Percentiles rank a stretch among this genome's conserved stretches.
Conservation (phyloP, 2,113 vertebrate genomes). For the Probosciger aterrimus region DNA sequence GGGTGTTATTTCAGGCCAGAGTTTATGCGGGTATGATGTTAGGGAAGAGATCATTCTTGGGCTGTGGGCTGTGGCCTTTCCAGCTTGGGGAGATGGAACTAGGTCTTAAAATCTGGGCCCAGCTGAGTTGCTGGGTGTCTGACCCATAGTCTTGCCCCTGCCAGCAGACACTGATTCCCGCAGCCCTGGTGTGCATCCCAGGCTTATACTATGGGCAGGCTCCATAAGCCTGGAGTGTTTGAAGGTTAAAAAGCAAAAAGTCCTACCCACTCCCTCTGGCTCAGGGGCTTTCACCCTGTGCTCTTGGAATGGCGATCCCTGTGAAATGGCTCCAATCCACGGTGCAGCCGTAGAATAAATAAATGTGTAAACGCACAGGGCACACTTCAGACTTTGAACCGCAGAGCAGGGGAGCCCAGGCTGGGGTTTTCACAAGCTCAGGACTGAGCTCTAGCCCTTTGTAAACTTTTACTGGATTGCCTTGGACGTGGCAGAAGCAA, state of each 20-base stretch:
- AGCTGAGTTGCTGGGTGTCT: neutral
- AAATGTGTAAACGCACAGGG: neutral
- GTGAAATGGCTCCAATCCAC: neutral
- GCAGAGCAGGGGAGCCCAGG: neutral
- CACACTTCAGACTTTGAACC: conserved; percentile 68
- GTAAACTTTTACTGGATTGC: conserved; percentile 53
- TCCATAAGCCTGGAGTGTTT: rapidly evolving
- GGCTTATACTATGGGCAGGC: neutral
- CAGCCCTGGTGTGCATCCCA: rapidly evolving
- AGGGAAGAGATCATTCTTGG: neutral
- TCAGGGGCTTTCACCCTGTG: neutral
- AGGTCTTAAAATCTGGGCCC: neutral
- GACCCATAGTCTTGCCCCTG: neutral
- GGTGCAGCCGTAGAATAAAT: neutral
- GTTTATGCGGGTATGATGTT: neutral
- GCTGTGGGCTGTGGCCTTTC: neutral
- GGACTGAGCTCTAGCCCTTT: conserved; percentile 50
- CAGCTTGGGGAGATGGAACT: neutral
- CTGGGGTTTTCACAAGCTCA: conserved; percentile 54
- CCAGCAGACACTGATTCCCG: neutral
- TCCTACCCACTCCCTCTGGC: neutral
- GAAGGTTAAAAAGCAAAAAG: conserved; percentile 30
- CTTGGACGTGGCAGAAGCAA: conserved; percentile 51
- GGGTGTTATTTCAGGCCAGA: rapidly evolving
- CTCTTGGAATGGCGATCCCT: neutral